Evolutionary conservation across 2,797 vertebrate species (phyloP).

Genomic region (Centropyge bicolor): DNA sequence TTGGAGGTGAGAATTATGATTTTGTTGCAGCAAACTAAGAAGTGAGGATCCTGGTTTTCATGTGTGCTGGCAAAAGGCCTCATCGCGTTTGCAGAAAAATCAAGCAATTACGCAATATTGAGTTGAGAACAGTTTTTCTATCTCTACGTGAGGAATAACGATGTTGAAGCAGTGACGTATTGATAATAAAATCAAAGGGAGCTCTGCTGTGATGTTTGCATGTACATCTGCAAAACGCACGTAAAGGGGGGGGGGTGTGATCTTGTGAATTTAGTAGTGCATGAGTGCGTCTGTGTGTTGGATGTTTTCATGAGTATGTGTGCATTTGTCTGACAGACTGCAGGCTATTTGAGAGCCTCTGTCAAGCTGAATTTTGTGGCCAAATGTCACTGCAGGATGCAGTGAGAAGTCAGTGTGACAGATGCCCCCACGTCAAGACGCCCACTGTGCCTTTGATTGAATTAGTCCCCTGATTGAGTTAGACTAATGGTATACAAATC

Average conservation of each 20-base stretch:
- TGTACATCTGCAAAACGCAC: conserved; percentile 43
- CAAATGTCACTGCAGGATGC: conserved; percentile 73
- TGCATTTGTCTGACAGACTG: conserved; percentile 50
- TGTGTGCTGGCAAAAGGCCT: conserved; percentile 8
- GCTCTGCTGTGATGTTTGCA: conserved; percentile 23
- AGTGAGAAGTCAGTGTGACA: conserved; percentile 75
- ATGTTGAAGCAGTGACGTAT: conserved; percentile 16
- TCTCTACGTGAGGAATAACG: conserved; percentile 26
- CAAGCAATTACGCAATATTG: neutral
- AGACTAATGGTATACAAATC: conserved; percentile 76
- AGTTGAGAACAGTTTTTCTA: conserved; percentile 18
- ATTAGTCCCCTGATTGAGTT: conserved; percentile 77
- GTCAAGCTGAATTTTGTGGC: conserved; percentile 76
- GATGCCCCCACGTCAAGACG: conserved; percentile 72
- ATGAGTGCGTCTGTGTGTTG: conserved; percentile 31
- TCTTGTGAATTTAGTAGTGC: conserved; percentile 39
- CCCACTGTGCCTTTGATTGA: conserved; percentile 77
- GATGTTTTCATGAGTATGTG: conserved; percentile 16
- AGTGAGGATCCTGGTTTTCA: neutral
- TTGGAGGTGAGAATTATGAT: conserved; percentile 9
- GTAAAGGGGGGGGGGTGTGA: conserved; percentile 12
- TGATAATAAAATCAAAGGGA: conserved; percentile 32
- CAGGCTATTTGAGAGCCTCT: conserved; percentile 68
- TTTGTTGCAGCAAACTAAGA: conserved; percentile 23
- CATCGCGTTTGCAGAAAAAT: conserved; percentile 10